Evolutionary conservation across 2,113 vertebrate genomes (phyloP).

Genomic region (Cochlearius cochlearius): DNA sequence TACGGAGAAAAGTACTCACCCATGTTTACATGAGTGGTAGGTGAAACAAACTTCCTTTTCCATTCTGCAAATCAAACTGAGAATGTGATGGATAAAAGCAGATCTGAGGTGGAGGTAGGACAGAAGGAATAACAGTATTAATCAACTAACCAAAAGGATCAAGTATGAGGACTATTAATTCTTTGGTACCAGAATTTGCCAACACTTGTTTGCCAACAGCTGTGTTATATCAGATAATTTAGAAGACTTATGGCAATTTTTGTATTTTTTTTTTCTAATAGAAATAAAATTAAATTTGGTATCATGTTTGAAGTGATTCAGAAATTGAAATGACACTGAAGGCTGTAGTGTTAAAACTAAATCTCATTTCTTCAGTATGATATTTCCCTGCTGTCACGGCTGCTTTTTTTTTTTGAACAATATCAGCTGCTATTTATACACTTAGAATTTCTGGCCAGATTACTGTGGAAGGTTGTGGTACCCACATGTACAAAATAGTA

Average conservation of each 20-base stretch:
- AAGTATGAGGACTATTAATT: not conserved
- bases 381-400: conserved; percentile 49
- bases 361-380: conserved; percentile 29
- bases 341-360: not conserved
- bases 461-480: conserved; percentile 76
- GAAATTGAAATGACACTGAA: conserved; percentile 33
- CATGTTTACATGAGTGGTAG: not conserved
- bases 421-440: conserved; percentile 76
- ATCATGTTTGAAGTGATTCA: conserved; percentile 44
- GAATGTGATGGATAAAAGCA: not conserved
- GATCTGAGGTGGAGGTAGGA: not conserved
- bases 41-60: not conserved
- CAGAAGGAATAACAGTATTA: not conserved
- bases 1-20: not conserved
- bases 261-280: not conserved
- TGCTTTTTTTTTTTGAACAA: conserved; percentile 9
- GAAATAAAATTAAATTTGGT: conserved; percentile 37
- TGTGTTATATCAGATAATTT: not conserved
- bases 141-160: not conserved
- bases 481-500: conserved; percentile 76
- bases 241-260: not conserved
- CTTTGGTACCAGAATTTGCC: not conserved
- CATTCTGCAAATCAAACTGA: not conserved
- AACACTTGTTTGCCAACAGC: not conserved
- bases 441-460: conserved; percentile 77